Evolutionary conservation across 2,888 invertebrate genomes (phyloP).

Genomic region (Hermaeophaga mercurialis): DNA sequence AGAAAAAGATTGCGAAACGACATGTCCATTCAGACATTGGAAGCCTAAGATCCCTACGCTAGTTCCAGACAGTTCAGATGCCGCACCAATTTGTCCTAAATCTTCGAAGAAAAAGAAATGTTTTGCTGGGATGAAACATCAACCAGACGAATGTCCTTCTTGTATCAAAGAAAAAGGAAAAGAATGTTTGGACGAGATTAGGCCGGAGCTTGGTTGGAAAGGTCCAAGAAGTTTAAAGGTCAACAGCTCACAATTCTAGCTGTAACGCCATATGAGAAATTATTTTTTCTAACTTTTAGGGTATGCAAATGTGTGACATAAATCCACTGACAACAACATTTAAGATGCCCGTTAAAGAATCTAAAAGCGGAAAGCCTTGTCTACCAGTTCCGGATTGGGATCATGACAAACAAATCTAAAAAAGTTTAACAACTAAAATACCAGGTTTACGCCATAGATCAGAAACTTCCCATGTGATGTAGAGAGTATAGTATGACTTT

Average conservation of each 20-base stretch:
- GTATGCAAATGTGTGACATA: not conserved
- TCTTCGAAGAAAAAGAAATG: constrained; percentile 8
- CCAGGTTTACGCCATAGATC: too few species aligned
- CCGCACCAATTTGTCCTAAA: not conserved
- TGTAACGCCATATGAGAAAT: too few species aligned
- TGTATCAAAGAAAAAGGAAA: constrained; percentile 27
- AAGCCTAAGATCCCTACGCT: constrained; percentile 43
- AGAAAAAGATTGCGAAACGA: constrained; percentile 39
- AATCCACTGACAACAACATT: not conserved
- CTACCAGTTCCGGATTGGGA: constrained; percentile 41
- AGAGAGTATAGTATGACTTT: too few species aligned
- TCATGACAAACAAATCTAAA: constrained; percentile 27
- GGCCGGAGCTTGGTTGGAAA: not conserved
- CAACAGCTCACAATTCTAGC: too few species aligned
- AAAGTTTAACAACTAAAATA: too few species aligned
- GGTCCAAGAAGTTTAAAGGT: not conserved
- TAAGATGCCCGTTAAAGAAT: not conserved
- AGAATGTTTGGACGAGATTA: constrained; percentile 22
- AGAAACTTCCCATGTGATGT: too few species aligned
- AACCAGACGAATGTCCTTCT: constrained; percentile 2
- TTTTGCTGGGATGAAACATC: constrained; percentile 30
- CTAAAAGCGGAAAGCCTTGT: not conserved
- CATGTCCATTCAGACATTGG: constrained; percentile 42
- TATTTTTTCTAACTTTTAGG: not conserved
- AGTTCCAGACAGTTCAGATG: constrained; percentile 3